Evolutionary conservation across 1,140 invertebrate genomes (phyloP), one percentile per base, ranked within the genome.

Genomic region (Meteorus sp.): DNA sequence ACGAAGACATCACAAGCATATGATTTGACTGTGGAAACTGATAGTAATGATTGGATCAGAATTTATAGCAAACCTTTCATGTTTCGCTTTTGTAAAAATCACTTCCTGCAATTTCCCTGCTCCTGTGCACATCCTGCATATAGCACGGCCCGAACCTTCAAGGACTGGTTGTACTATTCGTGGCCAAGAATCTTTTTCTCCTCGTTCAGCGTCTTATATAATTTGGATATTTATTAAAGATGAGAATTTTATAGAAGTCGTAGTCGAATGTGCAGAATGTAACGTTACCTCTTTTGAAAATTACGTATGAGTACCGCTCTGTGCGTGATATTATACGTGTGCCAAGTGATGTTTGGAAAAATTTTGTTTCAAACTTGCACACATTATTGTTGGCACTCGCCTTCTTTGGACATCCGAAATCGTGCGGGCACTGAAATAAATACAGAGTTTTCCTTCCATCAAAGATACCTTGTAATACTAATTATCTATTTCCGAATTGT

Each of bases 61-160:
- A 59, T 56, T 56, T 33, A 62, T 33, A 7, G 23, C 54, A 69
- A 72, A 88, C 88, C 85, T 88, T 77, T 89, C 88, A 70, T 91
- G 84, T 75, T 89, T 93, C 0, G 72, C 68, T 57, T 85, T 83
- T 1, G 92, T 90, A 65, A 94, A 87, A 62, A 91, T 86, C 2
- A 91, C 75, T 76, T 94, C 88, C 60, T 87, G 75, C n/a, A 95
- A 74, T 58, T 88, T 81, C 19, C 93, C 93, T 63, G 84, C 75
- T 5, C 82, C 66, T 4, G 87, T 90, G 75, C 94, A 97, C 63
- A 93, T 69, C 43, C 88, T 81, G 73, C 93, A 95, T 66, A 92
- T 84, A 0, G 83, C 81, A 71, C 93, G 91, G 57, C 84, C 85
- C 0, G 85, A 84, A 45, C 86, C 81, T 9, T 85, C 76, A 33